Evolutionary conservation across 2,797 vertebrate genomes (phyloP), one percentile per base, ranked within the genome.

Genomic region (Cygnus olor): DNA sequence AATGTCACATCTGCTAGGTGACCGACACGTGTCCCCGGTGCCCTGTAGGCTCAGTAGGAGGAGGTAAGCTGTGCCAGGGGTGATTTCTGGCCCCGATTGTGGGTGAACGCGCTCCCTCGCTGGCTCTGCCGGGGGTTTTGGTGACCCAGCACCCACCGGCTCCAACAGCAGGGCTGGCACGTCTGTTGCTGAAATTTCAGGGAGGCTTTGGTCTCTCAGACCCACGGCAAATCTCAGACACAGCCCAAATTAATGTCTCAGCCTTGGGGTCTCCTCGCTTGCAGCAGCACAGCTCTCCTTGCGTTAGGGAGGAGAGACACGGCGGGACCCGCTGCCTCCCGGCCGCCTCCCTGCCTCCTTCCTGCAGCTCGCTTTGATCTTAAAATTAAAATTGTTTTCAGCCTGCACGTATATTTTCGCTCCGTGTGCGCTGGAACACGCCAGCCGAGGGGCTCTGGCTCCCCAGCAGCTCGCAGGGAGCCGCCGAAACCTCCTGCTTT

Each of bases 1-100:
- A 40, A 8, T 0, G 2, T 36, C 19, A 3, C 64, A 11, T 22
- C 74, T 45, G 72, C 17, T 8, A 5, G 70, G 32, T 9, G 2
- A 38, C 44, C 24, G 12, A 14, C 65, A 12, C 6, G 0, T 0
- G 19, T 36, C 5, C 8, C 1, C 1, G 1, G n/a, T 2, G 19
- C 38, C 25, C 60, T 18, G 2, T 0, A 13, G 70, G 1, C 44
- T 15, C 71, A 4, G 54, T 30, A 42, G 70, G 4, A 10, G 27
- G 63, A 51, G 73, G 57, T 16, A 3, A 51, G 34, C 16, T 0
- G 9, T 70, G 69, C 73, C 19, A 2, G 36, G 4, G 47, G 40
- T 0, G 28, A 5, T 16, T 53, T 9, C 56, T 44, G 68, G 32
- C 20, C 14, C 0, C 0, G 27, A 6, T 36, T 54, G 44, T 74